Conservation (phyloP, 2,888 invertebrate genomes). For the Calameuta idolon region DNA sequence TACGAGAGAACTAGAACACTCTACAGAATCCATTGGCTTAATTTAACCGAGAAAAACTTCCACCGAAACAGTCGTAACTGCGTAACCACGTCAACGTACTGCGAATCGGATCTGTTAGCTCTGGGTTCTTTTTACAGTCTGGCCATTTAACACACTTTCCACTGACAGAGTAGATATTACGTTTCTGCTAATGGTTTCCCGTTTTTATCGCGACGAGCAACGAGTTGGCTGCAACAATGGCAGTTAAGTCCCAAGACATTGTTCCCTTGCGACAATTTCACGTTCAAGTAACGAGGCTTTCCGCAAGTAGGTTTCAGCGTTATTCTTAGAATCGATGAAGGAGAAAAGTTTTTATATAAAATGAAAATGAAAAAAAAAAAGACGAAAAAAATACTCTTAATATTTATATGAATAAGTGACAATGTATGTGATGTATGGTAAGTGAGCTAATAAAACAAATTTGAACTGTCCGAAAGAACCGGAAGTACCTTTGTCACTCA, state of each 20-base stretch:
- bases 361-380: background rate
- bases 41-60: background rate
- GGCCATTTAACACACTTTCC: conserved; percentile 8
- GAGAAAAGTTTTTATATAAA: background rate
- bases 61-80: conserved; percentile 1
- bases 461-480: background rate
- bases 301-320: background rate
- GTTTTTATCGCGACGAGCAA: conserved; percentile 1
- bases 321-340: background rate
- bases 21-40: background rate
- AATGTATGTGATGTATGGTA: background rate
- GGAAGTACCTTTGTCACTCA: background rate
- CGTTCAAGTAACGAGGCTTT: background rate
- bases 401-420: background rate
- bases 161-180: background rate
- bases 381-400: background rate
- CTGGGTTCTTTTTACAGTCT: background rate
- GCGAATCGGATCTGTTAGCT: conserved; percentile 22
- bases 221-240: background rate
- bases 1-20: background rate
- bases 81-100: conserved; percentile 17
- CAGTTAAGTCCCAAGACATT: background rate
- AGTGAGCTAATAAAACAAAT: background rate
- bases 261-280: background rate
- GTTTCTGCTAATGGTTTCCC: background rate